phyloP scores from a whole-genome alignment of 2,888 invertebrate species.

The Idaea biselata region DNA sequence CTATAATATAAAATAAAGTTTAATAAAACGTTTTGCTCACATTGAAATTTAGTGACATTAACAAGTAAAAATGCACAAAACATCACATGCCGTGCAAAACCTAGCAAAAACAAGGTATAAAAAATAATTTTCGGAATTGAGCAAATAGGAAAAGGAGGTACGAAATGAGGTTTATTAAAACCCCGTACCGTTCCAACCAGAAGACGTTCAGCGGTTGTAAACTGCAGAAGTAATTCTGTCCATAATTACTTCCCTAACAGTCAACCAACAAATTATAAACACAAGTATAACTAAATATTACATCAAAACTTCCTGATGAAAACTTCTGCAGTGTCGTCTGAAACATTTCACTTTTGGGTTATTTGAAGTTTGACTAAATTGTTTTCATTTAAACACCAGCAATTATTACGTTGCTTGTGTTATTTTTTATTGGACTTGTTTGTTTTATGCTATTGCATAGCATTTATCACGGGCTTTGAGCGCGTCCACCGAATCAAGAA shows the following conservation, averaged over 20 bases:
- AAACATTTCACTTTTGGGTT: neutral
- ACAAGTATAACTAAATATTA: neutral
- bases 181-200: neutral
- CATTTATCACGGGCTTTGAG: no score
- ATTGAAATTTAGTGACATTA: no score
- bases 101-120: no score
- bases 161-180: neutral
- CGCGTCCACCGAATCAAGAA: no score
- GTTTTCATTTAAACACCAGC: neutral
- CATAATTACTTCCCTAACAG: conserved; percentile 1
- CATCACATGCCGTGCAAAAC: no score
- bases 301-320: neutral
- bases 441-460: no score
- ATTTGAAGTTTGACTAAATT: neutral
- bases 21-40: no score
- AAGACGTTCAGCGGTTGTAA: conserved; percentile 1
- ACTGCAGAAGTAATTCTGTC: neutral
- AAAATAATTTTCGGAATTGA: neutral
- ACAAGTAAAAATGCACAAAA: no score
- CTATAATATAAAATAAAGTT: no score
- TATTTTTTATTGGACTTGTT: no score
- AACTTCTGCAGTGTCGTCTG: neutral
- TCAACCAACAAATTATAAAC: neutral
- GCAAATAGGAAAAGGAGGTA: neutral
- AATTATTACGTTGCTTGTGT: neutral